These are phyloP conservation scores for Panthera uncia DNA, from an alignment of 2,113 vertebrate species.

Conservation along the genomic window DNA sequence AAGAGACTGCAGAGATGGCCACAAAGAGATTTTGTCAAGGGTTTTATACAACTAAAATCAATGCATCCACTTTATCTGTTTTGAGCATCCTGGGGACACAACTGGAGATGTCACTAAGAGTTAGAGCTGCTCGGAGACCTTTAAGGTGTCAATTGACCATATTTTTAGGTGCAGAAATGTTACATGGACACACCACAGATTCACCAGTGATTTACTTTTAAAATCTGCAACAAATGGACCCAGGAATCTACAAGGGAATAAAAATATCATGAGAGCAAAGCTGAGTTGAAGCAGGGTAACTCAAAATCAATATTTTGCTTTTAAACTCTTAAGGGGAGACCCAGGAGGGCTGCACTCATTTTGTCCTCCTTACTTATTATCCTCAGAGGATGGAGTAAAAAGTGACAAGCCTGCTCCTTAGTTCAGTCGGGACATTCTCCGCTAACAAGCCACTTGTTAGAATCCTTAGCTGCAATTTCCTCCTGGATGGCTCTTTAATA, in stretches of 20 bases:
- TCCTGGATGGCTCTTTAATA: conserved; percentile 48
- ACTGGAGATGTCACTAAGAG: conserved; percentile 91
- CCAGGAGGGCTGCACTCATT: conserved; percentile 90
- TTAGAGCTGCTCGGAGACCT: conserved; percentile 86
- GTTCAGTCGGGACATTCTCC: conserved; percentile 82
- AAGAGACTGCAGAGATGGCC: conserved; percentile 84
- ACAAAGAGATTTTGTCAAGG: conserved; percentile 84
- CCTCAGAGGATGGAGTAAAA: conserved; percentile 88
- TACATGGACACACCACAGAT: conserved; percentile 85
- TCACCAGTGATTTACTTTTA: conserved; percentile 85
- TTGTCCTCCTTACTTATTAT: conserved; percentile 88
- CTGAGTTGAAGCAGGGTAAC: conserved; percentile 91
- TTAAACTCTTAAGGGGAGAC: conserved; percentile 91
- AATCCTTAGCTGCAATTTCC: conserved; percentile 74
- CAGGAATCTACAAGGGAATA: conserved; percentile 89
- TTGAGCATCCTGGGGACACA: conserved; percentile 80
- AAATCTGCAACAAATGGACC: conserved; percentile 86
- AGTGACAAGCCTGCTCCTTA: conserved; percentile 82
- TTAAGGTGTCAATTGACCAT: conserved; percentile 90
- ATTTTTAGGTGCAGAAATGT: conserved; percentile 88
- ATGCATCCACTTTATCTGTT: conserved; percentile 87
- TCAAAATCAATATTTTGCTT: conserved; percentile 96
- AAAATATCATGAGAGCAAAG: conserved; percentile 87
- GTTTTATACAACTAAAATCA: conserved; percentile 89
- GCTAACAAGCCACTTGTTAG: conserved; percentile 88